These are phyloP conservation scores for Passerculus sandwichensis DNA, from an alignment of 2,797 vertebrate species.

Conservation along the genomic window DNA sequence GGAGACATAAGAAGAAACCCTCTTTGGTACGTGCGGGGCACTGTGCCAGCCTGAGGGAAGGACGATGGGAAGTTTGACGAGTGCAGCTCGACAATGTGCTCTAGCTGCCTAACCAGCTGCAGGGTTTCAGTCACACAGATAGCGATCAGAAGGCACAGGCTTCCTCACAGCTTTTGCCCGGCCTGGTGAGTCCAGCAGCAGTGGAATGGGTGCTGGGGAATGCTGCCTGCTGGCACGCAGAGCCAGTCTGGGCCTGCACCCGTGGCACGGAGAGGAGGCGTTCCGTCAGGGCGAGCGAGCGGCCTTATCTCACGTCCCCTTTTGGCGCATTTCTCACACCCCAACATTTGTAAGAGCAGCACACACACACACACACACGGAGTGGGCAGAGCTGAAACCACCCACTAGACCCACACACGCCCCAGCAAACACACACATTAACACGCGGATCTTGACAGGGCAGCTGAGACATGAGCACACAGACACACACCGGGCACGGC, in stretches of 20 bases:
- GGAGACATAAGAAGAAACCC: neutral
- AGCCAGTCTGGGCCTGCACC: constrained; percentile 1
- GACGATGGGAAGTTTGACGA: neutral
- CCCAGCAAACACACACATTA: neutral
- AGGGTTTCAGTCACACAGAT: neutral
- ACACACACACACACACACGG: neutral
- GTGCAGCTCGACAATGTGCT: neutral
- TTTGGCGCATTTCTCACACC: neutral
- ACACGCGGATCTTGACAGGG: fast-evolving
- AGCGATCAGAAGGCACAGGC: neutral
- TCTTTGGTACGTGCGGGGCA: neutral
- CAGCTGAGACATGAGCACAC: neutral
- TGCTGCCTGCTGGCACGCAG: neutral
- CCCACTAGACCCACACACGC: neutral
- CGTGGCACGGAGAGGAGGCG: neutral
- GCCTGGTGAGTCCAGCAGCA: neutral
- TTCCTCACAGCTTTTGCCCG: neutral
- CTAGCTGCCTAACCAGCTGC: neutral
- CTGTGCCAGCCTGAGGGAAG: neutral
- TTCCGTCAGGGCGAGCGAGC: neutral
- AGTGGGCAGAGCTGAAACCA: neutral
- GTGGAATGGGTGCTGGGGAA: neutral
- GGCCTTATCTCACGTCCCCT: constrained; percentile 31
- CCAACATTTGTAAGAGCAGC: neutral
- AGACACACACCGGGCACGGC: neutral